A percentile compares a stretch with the other conserved stretches of the same genome.
Conservation (phyloP, 2,797 vertebrate genomes). For the Chrosomus eos region DNA sequence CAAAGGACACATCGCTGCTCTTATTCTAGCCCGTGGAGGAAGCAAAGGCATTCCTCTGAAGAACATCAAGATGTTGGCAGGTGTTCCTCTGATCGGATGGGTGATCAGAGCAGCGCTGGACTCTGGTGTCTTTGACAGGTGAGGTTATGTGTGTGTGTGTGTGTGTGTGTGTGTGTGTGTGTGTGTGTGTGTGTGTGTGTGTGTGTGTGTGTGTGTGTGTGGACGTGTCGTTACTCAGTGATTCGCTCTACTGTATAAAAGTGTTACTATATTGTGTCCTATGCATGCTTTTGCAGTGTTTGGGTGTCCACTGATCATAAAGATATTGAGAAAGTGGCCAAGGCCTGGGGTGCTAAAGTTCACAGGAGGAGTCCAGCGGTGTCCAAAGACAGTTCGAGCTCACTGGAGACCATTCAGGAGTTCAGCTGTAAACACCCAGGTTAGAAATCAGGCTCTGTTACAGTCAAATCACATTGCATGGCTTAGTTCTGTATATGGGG, state of each 20-base stretch:
- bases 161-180: no score
- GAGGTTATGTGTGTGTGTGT: no score
- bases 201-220: no score
- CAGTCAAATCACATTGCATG: no score
- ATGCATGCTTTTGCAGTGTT: constrained; percentile 71
- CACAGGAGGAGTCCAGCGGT: constrained; percentile 86
- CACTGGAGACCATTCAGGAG: constrained; percentile 89
- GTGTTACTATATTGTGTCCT: background rate
- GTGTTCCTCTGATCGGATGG: constrained; percentile 91
- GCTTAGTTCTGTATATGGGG: no score
- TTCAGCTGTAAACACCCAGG: constrained; percentile 81
- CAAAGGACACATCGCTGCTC: constrained; percentile 76
- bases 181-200: no score
- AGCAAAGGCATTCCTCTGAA: constrained; percentile 94
- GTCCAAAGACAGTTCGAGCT: constrained; percentile 87
- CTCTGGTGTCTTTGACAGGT: constrained; percentile 85
- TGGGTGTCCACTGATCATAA: constrained; percentile 97
- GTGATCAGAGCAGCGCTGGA: constrained; percentile 86
- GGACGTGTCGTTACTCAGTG: background rate
- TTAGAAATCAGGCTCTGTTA: constrained; percentile 46
- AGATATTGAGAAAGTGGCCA: constrained; percentile 87
- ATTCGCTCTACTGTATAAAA: no score
- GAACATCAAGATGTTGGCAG: constrained; percentile 90
- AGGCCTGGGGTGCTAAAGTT: constrained; percentile 83
- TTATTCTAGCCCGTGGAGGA: constrained; percentile 89